A percentile compares a stretch with the other conserved stretches of the same genome.
Evolutionary conservation across 1,140 invertebrate species (phyloP).

Genomic region (Mizuhopecten yessoensis): DNA sequence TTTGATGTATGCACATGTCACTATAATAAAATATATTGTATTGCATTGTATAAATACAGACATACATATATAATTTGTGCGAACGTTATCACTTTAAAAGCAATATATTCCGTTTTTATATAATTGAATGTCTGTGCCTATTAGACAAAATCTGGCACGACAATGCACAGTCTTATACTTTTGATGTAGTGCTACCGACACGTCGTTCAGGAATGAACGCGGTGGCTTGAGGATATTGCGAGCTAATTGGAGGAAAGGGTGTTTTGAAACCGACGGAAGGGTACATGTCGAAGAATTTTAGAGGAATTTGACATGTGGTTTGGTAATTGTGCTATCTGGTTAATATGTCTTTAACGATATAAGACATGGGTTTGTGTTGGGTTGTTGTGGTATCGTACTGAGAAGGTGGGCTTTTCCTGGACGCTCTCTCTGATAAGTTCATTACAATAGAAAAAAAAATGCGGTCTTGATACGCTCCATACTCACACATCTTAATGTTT

Average conservation of each 20-base stretch:
- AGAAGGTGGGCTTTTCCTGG: background rate
- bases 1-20: too few relatives aligned
- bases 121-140: background rate
- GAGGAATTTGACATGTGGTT: background rate
- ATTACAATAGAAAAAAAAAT: background rate
- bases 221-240: background rate
- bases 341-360: background rate
- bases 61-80: too few relatives aligned
- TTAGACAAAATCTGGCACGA: background rate
- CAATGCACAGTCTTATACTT: background rate
- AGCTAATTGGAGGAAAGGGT: background rate
- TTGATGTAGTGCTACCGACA: background rate
- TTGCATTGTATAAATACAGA: too few relatives aligned
- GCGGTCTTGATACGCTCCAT: background rate
- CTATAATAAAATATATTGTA: too few relatives aligned
- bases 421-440: background rate
- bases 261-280: background rate
- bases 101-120: background rate
- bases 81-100: background rate
- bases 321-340: constrained; percentile 37
- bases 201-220: background rate
- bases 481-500: background rate
- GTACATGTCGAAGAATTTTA: background rate
- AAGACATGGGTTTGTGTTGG: background rate
- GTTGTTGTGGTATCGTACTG: background rate